phyloP scores from a whole-genome alignment of 2,888 invertebrate species.

The Eilema depressum region DNA sequence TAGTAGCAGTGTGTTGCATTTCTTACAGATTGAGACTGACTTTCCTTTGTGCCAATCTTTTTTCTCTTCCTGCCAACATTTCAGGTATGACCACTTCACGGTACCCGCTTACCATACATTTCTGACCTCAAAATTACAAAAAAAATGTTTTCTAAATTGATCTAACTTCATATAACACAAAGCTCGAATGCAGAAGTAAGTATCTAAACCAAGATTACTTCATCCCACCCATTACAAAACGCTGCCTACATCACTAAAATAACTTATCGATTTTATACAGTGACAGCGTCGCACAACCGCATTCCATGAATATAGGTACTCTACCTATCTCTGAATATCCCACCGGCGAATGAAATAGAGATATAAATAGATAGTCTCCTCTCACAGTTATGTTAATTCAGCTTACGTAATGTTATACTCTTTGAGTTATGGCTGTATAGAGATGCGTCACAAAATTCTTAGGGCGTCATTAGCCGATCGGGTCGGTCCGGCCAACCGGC shows the following conservation, averaged over 20 bases:
- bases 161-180: background rate
- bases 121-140: background rate
- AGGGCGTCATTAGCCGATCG: constrained; percentile 70
- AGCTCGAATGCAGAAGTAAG: background rate
- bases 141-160: background rate
- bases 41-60: background rate
- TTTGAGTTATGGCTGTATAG: constrained; percentile 55
- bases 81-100: too few species aligned
- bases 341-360: constrained; percentile 39
- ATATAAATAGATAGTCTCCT: constrained; percentile 49
- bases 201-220: constrained; percentile 11
- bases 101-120: background rate
- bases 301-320: constrained; percentile 30
- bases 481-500: constrained; percentile 52
- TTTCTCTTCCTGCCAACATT: background rate
- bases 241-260: constrained; percentile 17
- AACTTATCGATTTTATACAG: constrained; percentile 25
- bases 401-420: constrained; percentile 41
- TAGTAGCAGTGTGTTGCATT: background rate
- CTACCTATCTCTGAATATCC: constrained; percentile 25
- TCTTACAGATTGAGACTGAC: background rate
- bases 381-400: constrained; percentile 44
- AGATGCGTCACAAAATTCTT: constrained; percentile 69
- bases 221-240: constrained; percentile 9
- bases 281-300: constrained; percentile 15